These are phyloP conservation scores for Drosophila parvula DNA, from an alignment of 1,140 invertebrate species.

Conservation along the genomic window DNA sequence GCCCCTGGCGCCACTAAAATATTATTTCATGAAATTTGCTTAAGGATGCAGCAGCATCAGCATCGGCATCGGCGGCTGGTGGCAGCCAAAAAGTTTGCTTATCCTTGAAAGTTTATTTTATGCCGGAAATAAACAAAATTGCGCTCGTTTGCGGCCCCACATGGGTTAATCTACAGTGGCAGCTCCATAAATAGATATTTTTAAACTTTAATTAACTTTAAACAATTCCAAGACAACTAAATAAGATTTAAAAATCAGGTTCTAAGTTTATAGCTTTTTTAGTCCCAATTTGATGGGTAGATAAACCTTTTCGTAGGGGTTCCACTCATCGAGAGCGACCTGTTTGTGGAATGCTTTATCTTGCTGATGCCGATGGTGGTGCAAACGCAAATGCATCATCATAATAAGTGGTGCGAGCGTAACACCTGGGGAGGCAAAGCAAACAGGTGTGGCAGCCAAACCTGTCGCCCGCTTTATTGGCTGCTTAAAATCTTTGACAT, in stretches of 20 bases:
- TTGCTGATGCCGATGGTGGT: slow-evolving; percentile 30
- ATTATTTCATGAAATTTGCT: slow-evolving; percentile 82
- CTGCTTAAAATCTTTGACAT: slow-evolving; percentile 36
- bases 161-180: slow-evolving; percentile 20
- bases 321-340: neutral
- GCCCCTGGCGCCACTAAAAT: slow-evolving; percentile 79
- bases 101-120: slow-evolving; percentile 82
- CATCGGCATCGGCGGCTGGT: slow-evolving; percentile 43
- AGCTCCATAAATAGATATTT: neutral
- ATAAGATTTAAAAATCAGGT: neutral
- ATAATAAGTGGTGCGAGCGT: slow-evolving; percentile 41
- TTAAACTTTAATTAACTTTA: neutral
- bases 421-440: slow-evolving; percentile 19
- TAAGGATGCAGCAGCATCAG: slow-evolving; percentile 68
- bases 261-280: too few relatives aligned
- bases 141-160: slow-evolving; percentile 54
- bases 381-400: slow-evolving; percentile 48
- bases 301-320: too few relatives aligned
- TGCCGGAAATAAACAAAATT: slow-evolving; percentile 82
- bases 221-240: neutral
- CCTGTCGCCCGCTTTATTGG: slow-evolving; percentile 31
- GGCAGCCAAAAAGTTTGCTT: slow-evolving; percentile 77
- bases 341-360: slow-evolving; percentile 4
- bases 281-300: neutral
- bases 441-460: slow-evolving; percentile 33